These are phyloP conservation scores for Miichthys miiuy DNA, from an alignment of 2,797 vertebrate genomes.

Conservation along the genomic window DNA sequence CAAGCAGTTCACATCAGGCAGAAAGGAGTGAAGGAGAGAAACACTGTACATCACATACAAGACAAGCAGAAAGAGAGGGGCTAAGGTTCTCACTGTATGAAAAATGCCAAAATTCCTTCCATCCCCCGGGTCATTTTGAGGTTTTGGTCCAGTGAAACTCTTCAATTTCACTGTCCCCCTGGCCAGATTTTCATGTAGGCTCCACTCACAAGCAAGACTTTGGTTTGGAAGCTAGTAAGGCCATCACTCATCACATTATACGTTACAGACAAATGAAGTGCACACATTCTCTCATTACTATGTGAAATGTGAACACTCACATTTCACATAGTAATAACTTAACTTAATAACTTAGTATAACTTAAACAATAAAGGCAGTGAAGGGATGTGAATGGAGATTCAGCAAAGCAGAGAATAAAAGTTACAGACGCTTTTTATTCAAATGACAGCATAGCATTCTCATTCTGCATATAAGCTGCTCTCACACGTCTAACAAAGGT, in stretches of 20 bases:
- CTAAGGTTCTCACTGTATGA: slow-evolving; percentile 28
- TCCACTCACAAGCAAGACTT: slow-evolving; percentile 41
- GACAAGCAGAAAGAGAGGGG: slow-evolving; percentile 17
- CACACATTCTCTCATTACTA: slow-evolving; percentile 34
- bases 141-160: slow-evolving; percentile 53
- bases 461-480: neutral
- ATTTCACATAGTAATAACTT: too few species aligned
- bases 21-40: slow-evolving; percentile 4
- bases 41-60: slow-evolving; percentile 27
- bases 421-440: slow-evolving; percentile 9
- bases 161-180: slow-evolving; percentile 46
- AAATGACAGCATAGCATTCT: neutral
- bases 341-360: neutral
- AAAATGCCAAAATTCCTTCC: slow-evolving; percentile 57
- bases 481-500: neutral
- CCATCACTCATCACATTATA: slow-evolving; percentile 57
- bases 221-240: slow-evolving; percentile 37
- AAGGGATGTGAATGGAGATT: slow-evolving; percentile 9
- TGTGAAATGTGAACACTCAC: slow-evolving; percentile 24
- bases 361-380: slow-evolving; percentile 30
- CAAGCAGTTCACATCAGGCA: slow-evolving; percentile 29
- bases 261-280: slow-evolving; percentile 45
- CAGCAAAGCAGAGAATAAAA: slow-evolving; percentile 9
- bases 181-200: slow-evolving; percentile 26
- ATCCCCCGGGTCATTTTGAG: slow-evolving; percentile 57